Evolutionary conservation across 1,140 invertebrate species (phyloP), one percentile per base, ranked within the genome.

Genomic region (Harpegnathos saltator): DNA sequence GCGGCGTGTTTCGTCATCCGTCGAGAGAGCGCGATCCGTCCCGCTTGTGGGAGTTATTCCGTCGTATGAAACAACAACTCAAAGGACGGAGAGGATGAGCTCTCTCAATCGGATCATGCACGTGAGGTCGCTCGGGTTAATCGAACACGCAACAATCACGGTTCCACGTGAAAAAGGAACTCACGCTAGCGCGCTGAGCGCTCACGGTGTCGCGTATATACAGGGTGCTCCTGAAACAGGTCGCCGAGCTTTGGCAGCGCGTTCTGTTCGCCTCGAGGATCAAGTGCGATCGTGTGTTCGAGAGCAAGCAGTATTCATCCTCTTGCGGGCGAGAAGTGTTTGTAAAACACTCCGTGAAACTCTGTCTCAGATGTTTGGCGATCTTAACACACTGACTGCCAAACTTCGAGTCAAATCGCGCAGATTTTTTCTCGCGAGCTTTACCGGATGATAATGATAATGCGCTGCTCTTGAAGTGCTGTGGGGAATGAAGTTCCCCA

Each of bases 121-220:
- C 56, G 78, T 83, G 69, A 77, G 74, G 62, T 87, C 66, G 65
- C n/a, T 81, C 78, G 52, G 58, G 86, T 88, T 87, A 84, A 81
- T 87, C 63, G 68, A 84, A 80, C 82, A 87, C 73, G 68, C 85
- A 88, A 88, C 56, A 86, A 74, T 58, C 63, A 71, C 52, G 66
- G 38, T 44, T 38, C 69, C 69, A n/a, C 22, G 26, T 69, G 66
- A 50, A 54, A 59, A 66, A 82, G 48, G 24, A 54, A 62, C 62
- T 80, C 80, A 78, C 81, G 59, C 56, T 69, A 44, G 52, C 77
- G 59, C 58, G 75, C n/a, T n/a, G n/a, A n/a, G n/a, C n/a, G n/a
- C n/a, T 33, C 33, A 33, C 7, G 33, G 59, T n/a, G n/a, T 71
- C 58, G 69, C 29, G 84, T 65, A 61, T 72, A 63, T 71, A 61